Base-by-base conservation (phyloP, 2,888 invertebrate species). In the Aphelenchoides bicaudatus region DNA sequence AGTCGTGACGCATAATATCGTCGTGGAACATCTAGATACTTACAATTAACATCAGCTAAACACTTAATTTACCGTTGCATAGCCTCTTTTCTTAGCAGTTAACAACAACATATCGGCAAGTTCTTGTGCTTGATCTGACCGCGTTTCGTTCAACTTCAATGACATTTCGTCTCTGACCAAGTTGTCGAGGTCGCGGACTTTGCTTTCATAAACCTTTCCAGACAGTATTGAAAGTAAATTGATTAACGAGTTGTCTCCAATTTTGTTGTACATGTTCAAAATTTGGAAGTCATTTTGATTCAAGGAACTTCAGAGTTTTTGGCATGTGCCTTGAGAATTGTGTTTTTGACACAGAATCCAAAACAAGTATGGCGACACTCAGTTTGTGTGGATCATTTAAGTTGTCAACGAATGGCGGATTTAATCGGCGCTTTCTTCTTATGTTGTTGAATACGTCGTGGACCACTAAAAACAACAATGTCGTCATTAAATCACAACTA, bases 241-340 rank as follows among this genome's bases (percentile, higher is more conserved):
- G 0, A 91, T 90, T 79, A 88, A 91, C 0, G 92, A 91, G 80
- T 92, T 93, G 80, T 92, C 92, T 1, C 86, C 93, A 5, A 88
- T 84, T 92, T 93, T 78, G 88, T 51, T 91, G 80, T 90, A 91
- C 4, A 92, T 92, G 66, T 87, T 80, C 78, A 93, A 83, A 78
- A 90, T 90, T 52, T 88, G 84, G 34, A 87, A 87, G 10, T 84
- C 84, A 60, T 88, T 83, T 19, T 85, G 80, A 59, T 84, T 82
- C 51, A 90, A 81, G 67, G 83, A 83, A 85, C 1, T 82, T 78
- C 19, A 85, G 81, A 0, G 89, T 68, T 25, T 62, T 38, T 6
- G 72, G 71, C 66, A 71, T 61, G 57, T 73, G 73, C 46, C 73
- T 60, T 37, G 63, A 56, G 39, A 73, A 73, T 61, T 71, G 71